Evolutionary conservation across 2,113 vertebrate species (phyloP).

Genomic region (Larimichthys crocea): DNA sequence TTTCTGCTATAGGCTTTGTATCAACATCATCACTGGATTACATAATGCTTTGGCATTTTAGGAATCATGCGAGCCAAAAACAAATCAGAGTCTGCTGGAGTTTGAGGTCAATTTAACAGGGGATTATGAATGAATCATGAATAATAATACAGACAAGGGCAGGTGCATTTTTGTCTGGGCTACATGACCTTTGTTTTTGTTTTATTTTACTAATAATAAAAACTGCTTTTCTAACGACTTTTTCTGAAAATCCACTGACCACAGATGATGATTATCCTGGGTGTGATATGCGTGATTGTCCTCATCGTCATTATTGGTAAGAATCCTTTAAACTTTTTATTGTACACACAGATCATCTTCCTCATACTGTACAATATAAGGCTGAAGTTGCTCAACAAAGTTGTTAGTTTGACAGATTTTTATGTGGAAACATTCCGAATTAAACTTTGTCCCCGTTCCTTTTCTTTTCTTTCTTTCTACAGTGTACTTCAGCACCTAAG

Average conservation of each 20-base stretch:
- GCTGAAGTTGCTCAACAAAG: too few relatives aligned
- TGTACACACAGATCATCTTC: not conserved
- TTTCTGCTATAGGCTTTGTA: slow-evolving; percentile 6
- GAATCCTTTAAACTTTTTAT: slow-evolving; percentile 42
- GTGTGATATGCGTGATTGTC: slow-evolving; percentile 90
- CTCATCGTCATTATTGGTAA: slow-evolving; percentile 97
- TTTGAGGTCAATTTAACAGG: not conserved
- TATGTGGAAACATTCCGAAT: not conserved
- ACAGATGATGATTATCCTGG: slow-evolving; percentile 98
- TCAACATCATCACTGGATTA: not conserved
- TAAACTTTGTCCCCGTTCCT: not conserved
- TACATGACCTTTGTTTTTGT: not conserved
- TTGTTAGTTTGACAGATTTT: not conserved
- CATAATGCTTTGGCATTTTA: not conserved
- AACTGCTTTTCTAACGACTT: slow-evolving; percentile 19
- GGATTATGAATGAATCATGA: not conserved
- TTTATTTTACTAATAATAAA: too few relatives aligned
- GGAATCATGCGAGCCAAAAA: not conserved
- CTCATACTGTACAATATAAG: not conserved
- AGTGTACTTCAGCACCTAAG: slow-evolving; percentile 90
- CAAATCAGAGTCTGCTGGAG: not conserved
- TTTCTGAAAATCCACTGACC: slow-evolving; percentile 34
- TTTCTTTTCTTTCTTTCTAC: slow-evolving; percentile 48
- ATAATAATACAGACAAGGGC: not conserved
- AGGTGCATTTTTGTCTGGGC: not conserved